Evolutionary conservation across 2,113 vertebrate species (phyloP).

Genomic region (Tyto alba): DNA sequence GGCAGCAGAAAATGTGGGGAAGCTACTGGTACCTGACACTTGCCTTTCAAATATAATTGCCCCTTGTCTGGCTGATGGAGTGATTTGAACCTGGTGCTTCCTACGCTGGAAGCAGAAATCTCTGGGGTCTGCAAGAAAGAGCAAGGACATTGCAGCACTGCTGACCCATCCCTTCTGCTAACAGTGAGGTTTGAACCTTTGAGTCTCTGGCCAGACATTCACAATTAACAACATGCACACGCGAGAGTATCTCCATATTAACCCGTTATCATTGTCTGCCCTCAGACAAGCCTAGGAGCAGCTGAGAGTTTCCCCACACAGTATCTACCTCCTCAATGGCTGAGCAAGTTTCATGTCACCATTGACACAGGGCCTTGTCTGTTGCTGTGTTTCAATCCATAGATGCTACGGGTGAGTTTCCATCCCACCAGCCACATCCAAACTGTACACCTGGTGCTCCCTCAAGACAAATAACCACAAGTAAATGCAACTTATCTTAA

Average conservation of each 20-base stretch:
- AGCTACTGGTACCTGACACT: background rate
- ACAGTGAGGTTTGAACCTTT: fast-evolving
- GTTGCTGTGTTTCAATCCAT: background rate
- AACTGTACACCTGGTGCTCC: background rate
- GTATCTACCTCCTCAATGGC: background rate
- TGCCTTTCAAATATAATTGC: background rate
- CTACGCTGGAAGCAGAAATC: background rate
- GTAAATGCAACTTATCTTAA: background rate
- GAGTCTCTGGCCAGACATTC: background rate
- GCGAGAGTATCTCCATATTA: background rate
- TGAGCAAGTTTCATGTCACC: background rate
- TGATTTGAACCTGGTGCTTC: background rate
- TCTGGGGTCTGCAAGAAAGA: background rate
- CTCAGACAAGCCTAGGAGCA: fast-evolving
- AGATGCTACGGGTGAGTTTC: background rate
- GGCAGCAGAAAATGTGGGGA: background rate
- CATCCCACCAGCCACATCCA: background rate
- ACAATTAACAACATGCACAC: background rate
- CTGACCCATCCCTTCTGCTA: background rate
- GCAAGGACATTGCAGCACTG: background rate
- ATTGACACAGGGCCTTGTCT: background rate
- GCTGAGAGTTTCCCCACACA: background rate
- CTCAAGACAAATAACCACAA: background rate
- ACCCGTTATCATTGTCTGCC: background rate
- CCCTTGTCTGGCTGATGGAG: background rate